Percentiles rank a stretch among this genome's conserved stretches.
phyloP scores from a whole-genome alignment of 2,113 vertebrate genomes.

The Rhea pennata region DNA sequence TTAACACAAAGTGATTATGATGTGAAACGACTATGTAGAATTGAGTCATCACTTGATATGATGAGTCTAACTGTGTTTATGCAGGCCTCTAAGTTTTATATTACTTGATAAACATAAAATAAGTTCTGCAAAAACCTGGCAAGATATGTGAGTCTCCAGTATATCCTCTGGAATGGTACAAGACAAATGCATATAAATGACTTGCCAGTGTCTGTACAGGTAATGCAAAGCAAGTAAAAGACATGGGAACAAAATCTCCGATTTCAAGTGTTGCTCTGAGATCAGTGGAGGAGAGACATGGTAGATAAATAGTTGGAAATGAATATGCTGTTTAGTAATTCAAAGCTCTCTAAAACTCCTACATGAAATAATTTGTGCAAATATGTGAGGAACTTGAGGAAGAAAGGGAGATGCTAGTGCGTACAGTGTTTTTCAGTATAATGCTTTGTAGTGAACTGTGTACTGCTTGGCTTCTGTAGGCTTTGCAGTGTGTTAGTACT shows the following conservation, averaged over 20 bases:
- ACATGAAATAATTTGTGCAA: neutral
- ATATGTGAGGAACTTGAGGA: neutral
- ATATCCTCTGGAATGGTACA: neutral
- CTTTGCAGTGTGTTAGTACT: neutral
- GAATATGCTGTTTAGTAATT: neutral
- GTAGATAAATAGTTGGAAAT: neutral
- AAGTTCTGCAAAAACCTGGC: neutral
- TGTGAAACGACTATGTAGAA: neutral
- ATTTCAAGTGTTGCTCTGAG: neutral
- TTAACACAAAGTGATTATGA: neutral
- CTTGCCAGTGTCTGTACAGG: neutral
- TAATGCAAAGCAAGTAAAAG: neutral
- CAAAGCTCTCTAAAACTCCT: neutral
- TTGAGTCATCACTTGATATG: neutral
- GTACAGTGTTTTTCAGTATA: neutral
- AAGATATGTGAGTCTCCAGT: neutral
- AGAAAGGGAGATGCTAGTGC: neutral
- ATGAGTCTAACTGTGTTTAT: neutral
- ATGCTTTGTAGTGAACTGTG: neutral
- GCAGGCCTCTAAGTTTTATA: neutral
- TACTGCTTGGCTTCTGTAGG: neutral
- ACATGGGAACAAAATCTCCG: accelerated
- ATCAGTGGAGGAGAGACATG: neutral
- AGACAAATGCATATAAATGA: neutral
- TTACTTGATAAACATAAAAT: neutral